Conservation (phyloP, 2,888 invertebrate genomes). For the Merodon equestris region DNA sequence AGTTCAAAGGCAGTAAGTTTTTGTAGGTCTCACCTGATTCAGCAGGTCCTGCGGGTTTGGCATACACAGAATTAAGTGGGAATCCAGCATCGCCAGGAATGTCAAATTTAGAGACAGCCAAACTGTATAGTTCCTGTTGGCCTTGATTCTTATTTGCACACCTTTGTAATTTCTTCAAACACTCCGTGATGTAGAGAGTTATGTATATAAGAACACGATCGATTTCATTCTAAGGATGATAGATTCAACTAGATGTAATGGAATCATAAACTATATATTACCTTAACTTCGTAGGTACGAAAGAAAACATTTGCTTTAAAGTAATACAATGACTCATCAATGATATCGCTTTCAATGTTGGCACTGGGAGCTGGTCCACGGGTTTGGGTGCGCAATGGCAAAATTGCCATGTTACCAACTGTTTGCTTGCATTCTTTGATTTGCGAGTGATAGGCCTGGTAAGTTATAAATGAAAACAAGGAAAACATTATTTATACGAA, state of each 20-base stretch:
- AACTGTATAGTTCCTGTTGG: slow-evolving; percentile 95
- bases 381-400: slow-evolving; percentile 93
- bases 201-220: slow-evolving; percentile 98
- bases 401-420: slow-evolving; percentile 94
- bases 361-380: slow-evolving; percentile 93
- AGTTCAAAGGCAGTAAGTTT: not conserved
- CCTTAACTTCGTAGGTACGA: slow-evolving; percentile 98
- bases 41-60: slow-evolving; percentile 86
- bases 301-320: slow-evolving; percentile 99
- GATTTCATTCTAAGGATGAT: slow-evolving; percentile 91
- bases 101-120: slow-evolving; percentile 96
- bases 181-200: slow-evolving; percentile 98
- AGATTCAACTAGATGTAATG: not conserved
- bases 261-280: slow-evolving; percentile 75
- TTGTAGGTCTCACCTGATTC: slow-evolving; percentile 85
- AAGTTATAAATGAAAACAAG: not conserved
- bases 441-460: slow-evolving; percentile 96
- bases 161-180: slow-evolving; percentile 95
- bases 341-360: slow-evolving; percentile 90
- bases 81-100: slow-evolving; percentile 97
- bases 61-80: slow-evolving; percentile 96
- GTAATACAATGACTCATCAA: slow-evolving; percentile 97
- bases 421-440: slow-evolving; percentile 86
- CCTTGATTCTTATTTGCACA: slow-evolving; percentile 94
- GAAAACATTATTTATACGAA: not conserved